These are phyloP conservation scores for Myocastor coypus DNA, from an alignment of 2,113 vertebrate species.

Conservation along the genomic window DNA sequence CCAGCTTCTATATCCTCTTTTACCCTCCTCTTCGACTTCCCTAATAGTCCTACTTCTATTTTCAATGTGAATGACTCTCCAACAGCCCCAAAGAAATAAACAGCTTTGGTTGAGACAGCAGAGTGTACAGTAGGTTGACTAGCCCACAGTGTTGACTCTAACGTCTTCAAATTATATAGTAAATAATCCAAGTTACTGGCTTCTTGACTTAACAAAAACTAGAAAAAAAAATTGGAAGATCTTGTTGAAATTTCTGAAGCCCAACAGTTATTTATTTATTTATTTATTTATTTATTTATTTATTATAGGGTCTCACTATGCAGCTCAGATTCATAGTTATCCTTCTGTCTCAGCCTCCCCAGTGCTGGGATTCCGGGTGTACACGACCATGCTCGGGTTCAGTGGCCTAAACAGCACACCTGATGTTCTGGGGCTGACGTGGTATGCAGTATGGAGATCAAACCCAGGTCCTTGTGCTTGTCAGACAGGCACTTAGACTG, in stretches of 20 bases:
- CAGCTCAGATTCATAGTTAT: too few species aligned
- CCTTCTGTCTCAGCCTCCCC: too few species aligned
- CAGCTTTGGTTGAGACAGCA: background rate
- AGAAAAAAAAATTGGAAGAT: background rate
- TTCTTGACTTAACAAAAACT: background rate
- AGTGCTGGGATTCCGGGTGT: too few species aligned
- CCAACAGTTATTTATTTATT: background rate
- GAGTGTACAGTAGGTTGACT: background rate
- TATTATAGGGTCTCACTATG: too few species aligned
- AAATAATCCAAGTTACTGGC: background rate
- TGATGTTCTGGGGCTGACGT: too few species aligned
- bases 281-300: too few species aligned
- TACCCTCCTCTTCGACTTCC: background rate
- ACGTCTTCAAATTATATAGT: background rate
- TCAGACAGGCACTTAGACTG: too few species aligned
- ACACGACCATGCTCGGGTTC: too few species aligned
- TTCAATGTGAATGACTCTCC: background rate
- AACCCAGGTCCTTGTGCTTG: too few species aligned
- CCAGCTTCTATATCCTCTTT: background rate
- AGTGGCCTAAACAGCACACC: too few species aligned
- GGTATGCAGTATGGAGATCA: too few species aligned
- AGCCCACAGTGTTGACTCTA: background rate
- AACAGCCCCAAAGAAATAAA: background rate
- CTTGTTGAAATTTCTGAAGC: background rate
- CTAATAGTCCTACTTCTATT: background rate